Conservation (phyloP, 1,140 invertebrate genomes). For the Neodiprion fabricii region DNA sequence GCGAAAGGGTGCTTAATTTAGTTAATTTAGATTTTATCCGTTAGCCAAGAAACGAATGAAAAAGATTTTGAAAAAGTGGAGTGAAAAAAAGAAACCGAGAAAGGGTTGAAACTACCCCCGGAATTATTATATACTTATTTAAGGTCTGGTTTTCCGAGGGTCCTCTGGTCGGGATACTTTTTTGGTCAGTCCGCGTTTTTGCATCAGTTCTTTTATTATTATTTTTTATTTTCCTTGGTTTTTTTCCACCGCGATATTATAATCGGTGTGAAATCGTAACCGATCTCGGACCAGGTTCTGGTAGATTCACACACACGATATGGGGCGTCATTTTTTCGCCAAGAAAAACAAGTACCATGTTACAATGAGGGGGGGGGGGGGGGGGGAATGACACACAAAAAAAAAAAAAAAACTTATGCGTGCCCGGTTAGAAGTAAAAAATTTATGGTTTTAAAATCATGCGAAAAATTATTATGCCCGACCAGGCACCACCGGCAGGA, state of each 20-base stretch:
- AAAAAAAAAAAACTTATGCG: constrained; percentile 25
- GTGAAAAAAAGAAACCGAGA: constrained; percentile 13
- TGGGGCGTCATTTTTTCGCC: not conserved
- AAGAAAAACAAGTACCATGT: constrained; percentile 1
- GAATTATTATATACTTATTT: constrained; percentile 64
- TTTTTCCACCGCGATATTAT: constrained; percentile 42
- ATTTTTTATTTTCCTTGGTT: not conserved
- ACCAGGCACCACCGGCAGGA: constrained; percentile 8
- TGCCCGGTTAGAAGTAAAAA: constrained; percentile 20
- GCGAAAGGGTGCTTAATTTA: constrained; percentile 58
- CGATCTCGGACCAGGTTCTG: constrained; percentile 44
- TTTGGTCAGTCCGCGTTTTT: constrained; percentile 19
- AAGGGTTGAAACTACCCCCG: constrained; percentile 45
- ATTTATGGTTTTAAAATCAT: constrained; percentile 60
- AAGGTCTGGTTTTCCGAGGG: constrained; percentile 32
- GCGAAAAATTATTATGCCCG: constrained; percentile 49
- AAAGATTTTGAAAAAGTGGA: not conserved
- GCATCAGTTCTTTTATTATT: not conserved
- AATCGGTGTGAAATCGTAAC: constrained; percentile 64
- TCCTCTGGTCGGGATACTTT: constrained; percentile 37
- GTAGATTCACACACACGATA: constrained; percentile 4
- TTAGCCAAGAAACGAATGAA: constrained; percentile 43
- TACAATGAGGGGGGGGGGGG: not conserved
- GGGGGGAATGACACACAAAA: not conserved
- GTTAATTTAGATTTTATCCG: constrained; percentile 65